A percentile compares a stretch with the other conserved stretches of the same genome.
phyloP scores from a whole-genome alignment of 2,113 vertebrate genomes.

The Aspidoscelis tigris region DNA sequence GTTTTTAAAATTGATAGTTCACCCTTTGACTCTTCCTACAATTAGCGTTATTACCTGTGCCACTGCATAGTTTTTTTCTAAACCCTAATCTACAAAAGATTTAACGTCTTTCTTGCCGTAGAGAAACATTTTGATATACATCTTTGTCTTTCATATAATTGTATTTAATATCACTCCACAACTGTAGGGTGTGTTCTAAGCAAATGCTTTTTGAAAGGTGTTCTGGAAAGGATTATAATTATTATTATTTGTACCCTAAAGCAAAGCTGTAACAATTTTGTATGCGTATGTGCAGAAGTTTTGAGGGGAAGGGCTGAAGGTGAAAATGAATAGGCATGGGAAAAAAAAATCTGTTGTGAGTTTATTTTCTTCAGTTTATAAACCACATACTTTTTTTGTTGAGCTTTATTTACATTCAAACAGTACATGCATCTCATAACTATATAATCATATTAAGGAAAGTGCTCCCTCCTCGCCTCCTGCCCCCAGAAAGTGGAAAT shows the following conservation, averaged over 20 bases:
- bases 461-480: too few relatives aligned
- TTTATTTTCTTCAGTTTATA: neutral
- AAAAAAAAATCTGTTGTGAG: neutral
- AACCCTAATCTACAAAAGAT: neutral
- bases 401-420: too few relatives aligned
- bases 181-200: constrained; percentile 33
- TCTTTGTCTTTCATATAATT: neutral
- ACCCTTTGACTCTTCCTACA: neutral
- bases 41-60: neutral
- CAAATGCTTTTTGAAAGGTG: constrained; percentile 32
- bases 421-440: too few relatives aligned
- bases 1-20: constrained; percentile 2
- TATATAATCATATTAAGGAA: too few relatives aligned
- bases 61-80: constrained; percentile 5
- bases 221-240: constrained; percentile 9
- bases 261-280: constrained; percentile 15
- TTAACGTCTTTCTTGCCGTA: neutral
- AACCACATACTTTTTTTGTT: too few relatives aligned
- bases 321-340: neutral
- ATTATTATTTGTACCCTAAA: constrained; percentile 13
- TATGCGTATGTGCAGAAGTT: neutral
- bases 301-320: constrained; percentile 7
- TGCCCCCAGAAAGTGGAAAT: too few relatives aligned
- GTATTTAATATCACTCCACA: neutral
- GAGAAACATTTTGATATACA: neutral